Base-by-base conservation (phyloP, 2,797 vertebrate species). In the Cetoscarus ocellatus region DNA sequence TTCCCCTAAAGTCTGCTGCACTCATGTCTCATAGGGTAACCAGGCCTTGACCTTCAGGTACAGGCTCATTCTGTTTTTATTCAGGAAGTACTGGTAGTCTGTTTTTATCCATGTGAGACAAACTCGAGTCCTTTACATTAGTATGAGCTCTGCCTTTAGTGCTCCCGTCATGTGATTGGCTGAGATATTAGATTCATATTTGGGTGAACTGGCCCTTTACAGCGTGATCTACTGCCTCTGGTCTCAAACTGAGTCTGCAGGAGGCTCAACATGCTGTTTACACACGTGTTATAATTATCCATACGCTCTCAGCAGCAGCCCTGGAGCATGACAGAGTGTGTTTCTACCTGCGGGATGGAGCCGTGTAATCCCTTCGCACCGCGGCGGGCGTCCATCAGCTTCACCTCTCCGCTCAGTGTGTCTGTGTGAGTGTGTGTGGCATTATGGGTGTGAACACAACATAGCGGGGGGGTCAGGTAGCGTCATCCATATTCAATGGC, bases 401-500 rank as follows among this genome's bases (percentile, higher is more conserved):
- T n/a, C 75, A 59, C 49, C 70, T 70, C 67, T 5, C 45, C 15
- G 6, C 59, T 1, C 52, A 49, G 47, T 48, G 69, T 68, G 70
- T 68, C 64, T 53, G 68, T 54, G 67, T 76, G 72, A 50, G 64
- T 57, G 40, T 54, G 59, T 58, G 66, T 55, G 62, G 17, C 49
- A 63, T 63, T 57, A 34, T 67, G 54, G 15, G 61, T 51, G 68
- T 60, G 56, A 60, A 62, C 35, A 36, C 64, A 56, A 58, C 79
- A 47, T 45, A n/a, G 58, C 19, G 50, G 53, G 70, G n/a, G 43
- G 63, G 40, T 45, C 72, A 62, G 60, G 55, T 63, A 71, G 69
- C 27, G 45, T 84, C 87, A 87, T 92, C 85, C 86, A 91, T 91
- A 85, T 91, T 92, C 88, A 80, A 91, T 90, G 77, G 50, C 58